Percentiles rank a stretch among this genome's conserved stretches.
Conservation (phyloP, 2,888 invertebrate species). For the Liposcelis brunnea region DNA sequence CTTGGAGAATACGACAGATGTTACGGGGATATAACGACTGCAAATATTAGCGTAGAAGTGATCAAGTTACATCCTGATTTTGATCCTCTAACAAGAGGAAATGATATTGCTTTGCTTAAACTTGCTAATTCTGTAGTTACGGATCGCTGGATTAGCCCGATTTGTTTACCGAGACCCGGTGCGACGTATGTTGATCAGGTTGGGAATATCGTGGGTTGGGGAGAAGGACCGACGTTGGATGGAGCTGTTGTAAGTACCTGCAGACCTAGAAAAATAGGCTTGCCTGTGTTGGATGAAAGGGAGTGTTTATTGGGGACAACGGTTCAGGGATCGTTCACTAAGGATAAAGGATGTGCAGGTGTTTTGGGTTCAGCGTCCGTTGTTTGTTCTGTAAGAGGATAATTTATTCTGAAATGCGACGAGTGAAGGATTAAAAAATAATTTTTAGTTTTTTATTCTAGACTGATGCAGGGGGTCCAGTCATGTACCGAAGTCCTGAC, state of each 20-base stretch:
- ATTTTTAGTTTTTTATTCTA: constrained; percentile 21
- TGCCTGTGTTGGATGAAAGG: constrained; percentile 30
- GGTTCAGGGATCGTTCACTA: constrained; percentile 24
- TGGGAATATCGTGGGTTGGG: constrained; percentile 32
- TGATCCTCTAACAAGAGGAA: constrained; percentile 30
- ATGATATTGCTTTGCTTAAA: constrained; percentile 40
- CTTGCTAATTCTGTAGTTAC: constrained; percentile 30
- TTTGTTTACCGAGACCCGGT: constrained; percentile 37
- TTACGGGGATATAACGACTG: constrained; percentile 29
- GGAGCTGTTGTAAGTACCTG: constrained; percentile 24
- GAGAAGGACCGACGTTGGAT: constrained; percentile 19
- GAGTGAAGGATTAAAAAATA: too few relatives aligned
- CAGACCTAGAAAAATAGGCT: constrained; percentile 32
- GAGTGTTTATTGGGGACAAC: constrained; percentile 29
- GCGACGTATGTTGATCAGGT: constrained; percentile 31
- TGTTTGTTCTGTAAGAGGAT: constrained; percentile 31
- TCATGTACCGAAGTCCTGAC: constrained; percentile 31
- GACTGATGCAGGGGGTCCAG: constrained; percentile 36
- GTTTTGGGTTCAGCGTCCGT: constrained; percentile 30
- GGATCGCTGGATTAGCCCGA: constrained; percentile 34
- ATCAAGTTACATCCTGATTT: constrained; percentile 36
- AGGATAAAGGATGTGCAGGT: constrained; percentile 38
- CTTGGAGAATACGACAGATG: constrained; percentile 38
- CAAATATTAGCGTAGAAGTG: constrained; percentile 32
- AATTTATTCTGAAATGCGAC: too few relatives aligned